Evolutionary conservation across 2,888 invertebrate genomes (phyloP), one percentile per base, ranked within the genome.

Genomic region (Ophion ellenae): DNA sequence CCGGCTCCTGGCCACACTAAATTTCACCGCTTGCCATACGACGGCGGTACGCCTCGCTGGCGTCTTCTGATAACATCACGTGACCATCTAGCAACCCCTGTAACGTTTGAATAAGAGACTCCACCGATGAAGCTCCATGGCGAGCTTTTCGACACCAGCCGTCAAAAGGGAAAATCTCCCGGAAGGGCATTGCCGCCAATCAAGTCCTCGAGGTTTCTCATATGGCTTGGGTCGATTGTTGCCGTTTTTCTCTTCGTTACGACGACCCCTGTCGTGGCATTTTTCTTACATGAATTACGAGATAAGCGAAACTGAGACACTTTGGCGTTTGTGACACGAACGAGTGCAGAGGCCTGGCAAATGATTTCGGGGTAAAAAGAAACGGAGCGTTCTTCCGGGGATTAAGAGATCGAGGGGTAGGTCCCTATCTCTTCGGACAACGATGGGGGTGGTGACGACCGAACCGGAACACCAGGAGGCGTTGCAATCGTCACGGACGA

Each of bases 401-500:
- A 69, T 70, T 59, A 69, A 61, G 47, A 76, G 70, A 82, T 63
- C n/a, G 69, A 82, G 69, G 36, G 53, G 17, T 28, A 61, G 76
- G 53, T 40, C 69, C 28, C 36, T 70, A 14, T 70, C 53, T 53
- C 76, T 82, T 32, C 24, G 63, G 53, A 36, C 20, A 69, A 61
- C 36, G 36, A 61, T 20, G 57, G 64, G 76, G 63, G 45, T 36
- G 57, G 32, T 24, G 36, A 32, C 24, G 73, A 80, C 47, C 71
- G 47, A 71, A 63, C 47, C 76, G 81, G 78, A 85, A 24, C 74
- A 57, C 67, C 80, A 40, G 64, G 73, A 76, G 45, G 71, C 79
- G 76, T 86, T 81, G 76, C 20, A 74, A 84, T 81, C 71, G 77
- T 80, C 66, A 77, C 76, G 83, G 67, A 36, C 64, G 61, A 53